Conservation (phyloP, 2,113 vertebrate species). For the Malurus melanocephalus region DNA sequence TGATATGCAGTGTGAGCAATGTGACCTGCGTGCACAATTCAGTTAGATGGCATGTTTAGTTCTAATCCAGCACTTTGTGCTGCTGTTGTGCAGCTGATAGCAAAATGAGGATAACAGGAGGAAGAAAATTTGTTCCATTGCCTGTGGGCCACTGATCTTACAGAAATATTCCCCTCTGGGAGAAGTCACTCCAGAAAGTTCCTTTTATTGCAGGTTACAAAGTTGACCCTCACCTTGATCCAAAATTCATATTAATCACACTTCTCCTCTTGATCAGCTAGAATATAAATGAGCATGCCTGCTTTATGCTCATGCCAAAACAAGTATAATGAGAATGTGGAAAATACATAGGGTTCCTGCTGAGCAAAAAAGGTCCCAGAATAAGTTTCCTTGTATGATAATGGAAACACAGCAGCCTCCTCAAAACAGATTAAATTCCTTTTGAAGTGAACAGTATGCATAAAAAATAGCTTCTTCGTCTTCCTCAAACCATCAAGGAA, state of each 20-base stretch:
- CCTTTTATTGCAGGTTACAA: slow-evolving; percentile 27
- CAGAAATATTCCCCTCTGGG: slow-evolving; percentile 5
- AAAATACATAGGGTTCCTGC: slow-evolving; percentile 13
- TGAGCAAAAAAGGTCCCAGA: slow-evolving; percentile 33
- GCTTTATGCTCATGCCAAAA: slow-evolving; percentile 42
- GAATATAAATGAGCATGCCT: slow-evolving; percentile 3
- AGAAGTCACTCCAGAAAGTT: slow-evolving; percentile 8
- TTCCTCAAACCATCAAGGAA: background rate
- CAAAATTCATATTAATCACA: slow-evolving; percentile 39
- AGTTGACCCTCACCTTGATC: slow-evolving; percentile 24
- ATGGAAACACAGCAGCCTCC: background rate
- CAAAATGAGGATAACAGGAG: slow-evolving; percentile 14
- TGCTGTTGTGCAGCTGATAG: slow-evolving; percentile 41
- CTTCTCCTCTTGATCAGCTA: slow-evolving; percentile 18
- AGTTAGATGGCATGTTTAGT: background rate
- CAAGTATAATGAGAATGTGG: background rate
- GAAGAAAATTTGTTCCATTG: slow-evolving; percentile 30
- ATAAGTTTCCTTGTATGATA: slow-evolving; percentile 35
- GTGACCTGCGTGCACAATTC: background rate
- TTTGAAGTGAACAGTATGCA: slow-evolving; percentile 43
- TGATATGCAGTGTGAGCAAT: background rate
- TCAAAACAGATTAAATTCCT: slow-evolving; percentile 36
- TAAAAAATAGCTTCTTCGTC: background rate
- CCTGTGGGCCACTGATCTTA: slow-evolving; percentile 29
- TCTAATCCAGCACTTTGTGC: background rate